Percentiles rank a stretch among this genome's conserved stretches.
Conservation (phyloP, 2,797 vertebrate species). For the Rhynchonycteris naso region DNA sequence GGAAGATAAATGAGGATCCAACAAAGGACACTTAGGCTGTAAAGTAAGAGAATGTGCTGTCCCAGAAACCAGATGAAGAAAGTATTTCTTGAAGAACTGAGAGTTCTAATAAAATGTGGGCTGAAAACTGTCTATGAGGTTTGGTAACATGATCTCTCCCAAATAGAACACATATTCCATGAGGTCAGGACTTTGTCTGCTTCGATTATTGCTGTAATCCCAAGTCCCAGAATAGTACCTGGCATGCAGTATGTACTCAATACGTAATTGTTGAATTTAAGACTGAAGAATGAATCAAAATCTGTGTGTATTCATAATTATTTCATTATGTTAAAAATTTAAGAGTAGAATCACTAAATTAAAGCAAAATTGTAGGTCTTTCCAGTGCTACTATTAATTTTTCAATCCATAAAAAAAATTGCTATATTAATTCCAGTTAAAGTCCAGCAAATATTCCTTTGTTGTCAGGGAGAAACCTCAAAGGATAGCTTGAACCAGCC, state of each 20-base stretch:
- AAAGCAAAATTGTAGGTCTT: constrained; percentile 52
- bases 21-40: neutral
- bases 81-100: neutral
- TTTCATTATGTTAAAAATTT: constrained; percentile 24
- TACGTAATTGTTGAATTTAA: constrained; percentile 20
- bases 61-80: neutral
- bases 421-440: constrained; percentile 5
- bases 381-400: constrained; percentile 13
- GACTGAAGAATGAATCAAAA: constrained; percentile 4
- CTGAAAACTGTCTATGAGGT: neutral
- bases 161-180: neutral
- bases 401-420: constrained; percentile 6
- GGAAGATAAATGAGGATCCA: neutral
- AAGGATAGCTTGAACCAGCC: neutral
- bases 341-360: constrained; percentile 31
- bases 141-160: neutral
- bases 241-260: neutral
- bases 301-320: neutral
- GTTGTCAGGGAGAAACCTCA: neutral
- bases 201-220: neutral
- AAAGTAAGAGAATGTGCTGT: neutral
- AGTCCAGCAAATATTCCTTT: constrained; percentile 4
- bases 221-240: neutral
- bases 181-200: neutral
- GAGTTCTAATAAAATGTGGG: neutral